These are phyloP conservation scores for Coregonus sp. DNA, from an alignment of 2,797 vertebrate genomes.

Conservation along the genomic window DNA sequence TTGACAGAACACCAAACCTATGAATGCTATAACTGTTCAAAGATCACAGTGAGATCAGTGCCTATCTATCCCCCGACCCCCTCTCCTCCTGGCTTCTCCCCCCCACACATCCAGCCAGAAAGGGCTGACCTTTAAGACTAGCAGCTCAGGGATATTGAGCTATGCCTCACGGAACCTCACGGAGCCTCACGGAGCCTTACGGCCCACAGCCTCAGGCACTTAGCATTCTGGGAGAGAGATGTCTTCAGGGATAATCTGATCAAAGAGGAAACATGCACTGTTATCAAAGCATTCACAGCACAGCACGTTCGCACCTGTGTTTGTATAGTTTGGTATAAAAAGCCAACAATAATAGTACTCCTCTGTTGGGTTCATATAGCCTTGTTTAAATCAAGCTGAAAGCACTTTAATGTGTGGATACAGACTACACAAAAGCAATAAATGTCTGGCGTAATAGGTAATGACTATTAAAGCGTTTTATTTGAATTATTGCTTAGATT, in stretches of 20 bases:
- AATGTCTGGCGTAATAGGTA: background rate
- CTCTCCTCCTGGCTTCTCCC: conserved; percentile 48
- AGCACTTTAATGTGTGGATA: conserved; percentile 8
- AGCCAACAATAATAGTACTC: conserved; percentile 52
- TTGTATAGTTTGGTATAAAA: conserved; percentile 64
- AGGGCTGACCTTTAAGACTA: conserved; percentile 71
- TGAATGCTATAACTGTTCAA: conserved; percentile 63
- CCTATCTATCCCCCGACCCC: conserved; percentile 40
- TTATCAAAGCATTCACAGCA: conserved; percentile 67
- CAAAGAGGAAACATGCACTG: conserved; percentile 62
- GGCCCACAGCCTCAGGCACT: conserved; percentile 70
- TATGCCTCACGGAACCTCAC: conserved; percentile 55
- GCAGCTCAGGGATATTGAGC: conserved; percentile 69
- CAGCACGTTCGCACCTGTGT: conserved; percentile 51
- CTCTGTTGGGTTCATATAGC: conserved; percentile 29
- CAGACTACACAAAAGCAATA: conserved; percentile 1
- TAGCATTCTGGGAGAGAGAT: conserved; percentile 61
- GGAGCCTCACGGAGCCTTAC: conserved; percentile 30
- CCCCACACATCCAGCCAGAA: conserved; percentile 61
- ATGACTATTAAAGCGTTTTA: background rate
- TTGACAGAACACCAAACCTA: conserved; percentile 54
- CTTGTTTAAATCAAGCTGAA: conserved; percentile 30
- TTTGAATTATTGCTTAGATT: background rate
- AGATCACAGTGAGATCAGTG: conserved; percentile 57
- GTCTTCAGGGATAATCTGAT: conserved; percentile 68